Conservation (phyloP, 2,113 vertebrate species). For the Oostethus manadensis region DNA sequence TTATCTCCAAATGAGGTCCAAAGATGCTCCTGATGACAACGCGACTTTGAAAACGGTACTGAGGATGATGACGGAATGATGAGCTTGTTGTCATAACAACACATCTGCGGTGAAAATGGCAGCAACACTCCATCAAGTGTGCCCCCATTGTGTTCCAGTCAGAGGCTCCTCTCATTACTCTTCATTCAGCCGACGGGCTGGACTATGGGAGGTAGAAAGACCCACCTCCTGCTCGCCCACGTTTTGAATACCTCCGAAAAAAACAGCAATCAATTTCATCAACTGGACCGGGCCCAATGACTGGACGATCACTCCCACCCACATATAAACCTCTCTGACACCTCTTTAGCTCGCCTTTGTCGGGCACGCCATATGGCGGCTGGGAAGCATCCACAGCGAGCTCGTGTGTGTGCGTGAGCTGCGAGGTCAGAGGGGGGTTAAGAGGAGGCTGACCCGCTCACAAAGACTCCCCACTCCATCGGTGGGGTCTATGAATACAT, state of each 20-base stretch:
- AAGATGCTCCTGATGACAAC: slow-evolving; percentile 8
- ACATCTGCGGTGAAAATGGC: slow-evolving; percentile 44
- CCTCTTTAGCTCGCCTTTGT: slow-evolving; percentile 70
- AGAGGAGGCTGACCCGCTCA: slow-evolving; percentile 63
- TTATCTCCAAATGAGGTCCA: neutral
- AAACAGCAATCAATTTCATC: slow-evolving; percentile 80
- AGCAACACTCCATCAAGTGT: slow-evolving; percentile 68
- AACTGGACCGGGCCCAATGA: slow-evolving; percentile 53
- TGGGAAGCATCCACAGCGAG: slow-evolving; percentile 70
- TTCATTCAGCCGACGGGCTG: slow-evolving; percentile 59
- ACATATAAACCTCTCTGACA: slow-evolving; percentile 51
- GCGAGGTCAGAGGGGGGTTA: slow-evolving; percentile 68
- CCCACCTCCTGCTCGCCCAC: slow-evolving; percentile 34
- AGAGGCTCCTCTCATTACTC: slow-evolving; percentile 58
- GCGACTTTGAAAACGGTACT: slow-evolving; percentile 2
- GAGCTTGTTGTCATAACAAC: slow-evolving; percentile 47
- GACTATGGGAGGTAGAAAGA: slow-evolving; percentile 47
- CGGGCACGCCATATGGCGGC: slow-evolving; percentile 87
- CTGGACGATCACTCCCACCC: slow-evolving; percentile 46
- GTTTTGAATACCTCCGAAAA: slow-evolving; percentile 18
- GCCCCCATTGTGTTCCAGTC: slow-evolving; percentile 65
- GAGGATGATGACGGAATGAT: slow-evolving; percentile 1
- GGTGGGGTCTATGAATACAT: slow-evolving; percentile 82
- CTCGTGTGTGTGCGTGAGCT: slow-evolving; percentile 38
- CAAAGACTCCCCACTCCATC: slow-evolving; percentile 81